Evolutionary conservation across 1,140 invertebrate genomes (phyloP), one percentile per base, ranked within the genome.

Genomic region (Neodiprion pinetum): DNA sequence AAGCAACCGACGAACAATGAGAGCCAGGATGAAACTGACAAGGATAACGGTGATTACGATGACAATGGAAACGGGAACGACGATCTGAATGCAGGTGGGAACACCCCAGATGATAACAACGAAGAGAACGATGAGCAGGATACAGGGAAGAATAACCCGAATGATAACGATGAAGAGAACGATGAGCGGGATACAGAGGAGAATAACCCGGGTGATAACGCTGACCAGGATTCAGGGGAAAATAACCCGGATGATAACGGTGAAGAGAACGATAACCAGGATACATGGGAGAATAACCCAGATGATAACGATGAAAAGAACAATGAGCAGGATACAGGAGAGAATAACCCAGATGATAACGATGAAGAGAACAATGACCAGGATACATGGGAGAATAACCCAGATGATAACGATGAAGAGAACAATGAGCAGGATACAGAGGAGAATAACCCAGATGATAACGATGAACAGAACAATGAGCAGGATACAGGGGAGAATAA

Each of bases 311-410:
- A 69, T 12, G 21, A 14, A 14, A 11, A 69, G 67, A 69, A 69
- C 8, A 14, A 21, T 69, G 67, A 69, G 4, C 11, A 69, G 8
- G 40, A 69, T 47, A 47, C 12, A 21, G 9, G 21, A 14, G 61
- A 7, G 17, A 47, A 69, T 21, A 7, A 69, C 0, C 21, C 67
- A 14, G 40, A 69, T 7, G 67, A 47, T 65, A 17, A 65, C 8
- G 67, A 69, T 17, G 40, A 69, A 7, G 67, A 71, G 70, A 49
- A 71, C 12, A 40, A 71, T 10, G 40, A 48, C 47, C 0, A 71
- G 17, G 21, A 23, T 11, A 71, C 0, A 23, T 1, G 61, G 12
- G 61, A 65, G 17, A 17, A 65, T 65, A 65, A 17, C 68, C 14
- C 12, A 28, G 28, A 70, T 17, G 28, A 70, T 17, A 28, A 70